phyloP scores from a whole-genome alignment of 2,888 invertebrate genomes.

The Andricus quercusramuli region DNA sequence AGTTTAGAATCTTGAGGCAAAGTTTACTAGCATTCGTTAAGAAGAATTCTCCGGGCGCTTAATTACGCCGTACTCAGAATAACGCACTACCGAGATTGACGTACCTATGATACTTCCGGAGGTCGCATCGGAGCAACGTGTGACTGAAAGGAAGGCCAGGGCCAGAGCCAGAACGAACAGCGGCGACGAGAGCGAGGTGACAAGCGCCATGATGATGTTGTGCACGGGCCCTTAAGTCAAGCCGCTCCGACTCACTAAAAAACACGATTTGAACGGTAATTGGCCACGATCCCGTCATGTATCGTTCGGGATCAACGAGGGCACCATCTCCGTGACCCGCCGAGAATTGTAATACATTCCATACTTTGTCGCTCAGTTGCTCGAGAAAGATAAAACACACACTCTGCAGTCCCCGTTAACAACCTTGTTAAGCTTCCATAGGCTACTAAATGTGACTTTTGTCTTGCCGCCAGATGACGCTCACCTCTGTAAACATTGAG shows the following conservation, averaged over 20 bases:
- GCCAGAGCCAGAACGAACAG: constrained; percentile 60
- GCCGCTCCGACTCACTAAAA: constrained; percentile 8
- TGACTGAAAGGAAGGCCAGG: constrained; percentile 64
- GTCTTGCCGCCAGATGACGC: constrained; percentile 10
- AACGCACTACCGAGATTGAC: constrained; percentile 46
- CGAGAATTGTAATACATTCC: constrained; percentile 1
- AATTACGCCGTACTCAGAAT: background rate
- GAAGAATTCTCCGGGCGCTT: background rate
- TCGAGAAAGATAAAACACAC: constrained; percentile 8
- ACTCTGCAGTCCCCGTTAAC: background rate
- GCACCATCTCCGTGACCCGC: constrained; percentile 21
- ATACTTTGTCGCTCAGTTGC: constrained; percentile 7
- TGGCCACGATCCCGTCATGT: constrained; percentile 8
- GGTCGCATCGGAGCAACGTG: constrained; percentile 60
- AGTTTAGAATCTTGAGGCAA: background rate
- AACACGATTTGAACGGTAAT: constrained; percentile 11
- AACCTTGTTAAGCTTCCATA: constrained; percentile 20
- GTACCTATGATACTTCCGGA: constrained; percentile 72
- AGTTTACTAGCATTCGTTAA: background rate
- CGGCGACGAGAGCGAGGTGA: constrained; percentile 49
- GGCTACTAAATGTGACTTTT: constrained; percentile 11
- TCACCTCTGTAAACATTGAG: background rate
- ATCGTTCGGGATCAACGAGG: constrained; percentile 1
- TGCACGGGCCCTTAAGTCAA: constrained; percentile 21
- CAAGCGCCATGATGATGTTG: constrained; percentile 11